phyloP scores from a whole-genome alignment of 2,113 vertebrate species.

The Antennarius striatus region DNA sequence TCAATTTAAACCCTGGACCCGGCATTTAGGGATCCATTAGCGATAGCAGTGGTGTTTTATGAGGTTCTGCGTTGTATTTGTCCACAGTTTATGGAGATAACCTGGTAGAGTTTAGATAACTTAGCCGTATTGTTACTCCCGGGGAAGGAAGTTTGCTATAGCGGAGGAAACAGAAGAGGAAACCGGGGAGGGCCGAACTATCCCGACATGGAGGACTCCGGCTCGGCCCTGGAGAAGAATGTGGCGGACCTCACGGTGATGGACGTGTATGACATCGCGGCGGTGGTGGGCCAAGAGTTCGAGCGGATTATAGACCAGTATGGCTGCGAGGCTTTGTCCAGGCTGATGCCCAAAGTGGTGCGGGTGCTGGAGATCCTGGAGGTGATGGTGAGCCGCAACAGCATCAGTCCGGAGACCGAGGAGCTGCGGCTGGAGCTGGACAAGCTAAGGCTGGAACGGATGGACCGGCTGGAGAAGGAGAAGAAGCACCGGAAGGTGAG shows the following conservation, averaged over 20 bases:
- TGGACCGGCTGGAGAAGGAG: conserved; percentile 94
- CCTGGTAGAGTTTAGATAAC: conserved; percentile 6
- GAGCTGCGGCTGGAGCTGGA: conserved; percentile 96
- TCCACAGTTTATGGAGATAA: neutral
- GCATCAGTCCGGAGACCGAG: conserved; percentile 90
- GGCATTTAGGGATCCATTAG: neutral
- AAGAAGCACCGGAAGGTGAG: conserved; percentile 88
- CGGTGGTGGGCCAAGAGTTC: conserved; percentile 96
- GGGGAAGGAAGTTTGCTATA: conserved; percentile 56
- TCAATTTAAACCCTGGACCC: neutral
- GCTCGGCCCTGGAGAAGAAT: conserved; percentile 90
- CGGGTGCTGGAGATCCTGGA: conserved; percentile 96
- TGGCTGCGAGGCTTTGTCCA: conserved; percentile 92
- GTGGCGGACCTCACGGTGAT: conserved; percentile 94
- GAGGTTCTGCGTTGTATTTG: neutral
- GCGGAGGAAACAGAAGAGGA: conserved; percentile 47
- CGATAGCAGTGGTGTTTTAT: neutral
- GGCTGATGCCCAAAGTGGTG: conserved; percentile 97
- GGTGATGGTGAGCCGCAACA: conserved; percentile 92
- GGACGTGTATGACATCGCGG: conserved; percentile 97
- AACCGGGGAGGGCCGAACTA: conserved; percentile 37
- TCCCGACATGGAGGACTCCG: conserved; percentile 81
- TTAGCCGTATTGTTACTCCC: conserved; percentile 29
- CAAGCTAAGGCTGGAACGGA: conserved; percentile 89
- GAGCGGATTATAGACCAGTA: conserved; percentile 95